These are phyloP conservation scores for Vombatus ursinus DNA, from an alignment of 2,113 vertebrate species.

Conservation along the genomic window DNA sequence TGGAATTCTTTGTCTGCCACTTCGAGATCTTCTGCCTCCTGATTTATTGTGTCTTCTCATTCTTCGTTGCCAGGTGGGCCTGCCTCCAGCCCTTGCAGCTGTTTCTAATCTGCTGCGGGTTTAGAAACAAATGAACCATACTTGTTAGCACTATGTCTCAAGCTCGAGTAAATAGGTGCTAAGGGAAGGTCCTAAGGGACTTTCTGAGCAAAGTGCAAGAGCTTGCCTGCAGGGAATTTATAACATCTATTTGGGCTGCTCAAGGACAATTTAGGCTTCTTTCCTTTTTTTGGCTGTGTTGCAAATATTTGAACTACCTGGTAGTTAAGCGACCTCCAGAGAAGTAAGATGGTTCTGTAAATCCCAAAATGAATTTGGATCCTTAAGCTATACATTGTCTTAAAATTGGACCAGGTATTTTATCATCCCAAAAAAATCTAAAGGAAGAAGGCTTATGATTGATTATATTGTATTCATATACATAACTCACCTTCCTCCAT, in stretches of 20 bases:
- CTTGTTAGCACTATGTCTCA: background rate
- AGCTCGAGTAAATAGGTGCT: background rate
- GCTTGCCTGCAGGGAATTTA: slow-evolving; percentile 28
- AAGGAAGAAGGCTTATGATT: slow-evolving; percentile 48
- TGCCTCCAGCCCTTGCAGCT: background rate
- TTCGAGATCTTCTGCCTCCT: background rate
- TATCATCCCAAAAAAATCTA: slow-evolving; percentile 22
- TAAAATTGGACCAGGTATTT: slow-evolving; percentile 50
- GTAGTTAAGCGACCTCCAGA: background rate
- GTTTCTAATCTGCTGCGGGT: background rate
- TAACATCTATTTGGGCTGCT: slow-evolving; percentile 23
- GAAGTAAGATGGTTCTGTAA: background rate
- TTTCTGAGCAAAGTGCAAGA: background rate
- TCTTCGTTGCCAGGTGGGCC: background rate
- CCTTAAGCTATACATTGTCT: slow-evolving; percentile 23
- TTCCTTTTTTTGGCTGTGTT: slow-evolving; percentile 25
- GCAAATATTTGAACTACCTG: background rate
- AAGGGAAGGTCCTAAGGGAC: background rate
- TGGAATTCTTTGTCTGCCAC: background rate
- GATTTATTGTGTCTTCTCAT: background rate
- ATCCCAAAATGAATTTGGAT: slow-evolving; percentile 44
- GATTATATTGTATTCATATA: slow-evolving; percentile 6
- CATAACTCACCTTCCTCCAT: background rate
- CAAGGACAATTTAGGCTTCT: background rate
- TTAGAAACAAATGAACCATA: background rate